These are phyloP conservation scores for Sarcophaga caerulescens DNA, from an alignment of 2,888 invertebrate genomes.

Conservation along the genomic window DNA sequence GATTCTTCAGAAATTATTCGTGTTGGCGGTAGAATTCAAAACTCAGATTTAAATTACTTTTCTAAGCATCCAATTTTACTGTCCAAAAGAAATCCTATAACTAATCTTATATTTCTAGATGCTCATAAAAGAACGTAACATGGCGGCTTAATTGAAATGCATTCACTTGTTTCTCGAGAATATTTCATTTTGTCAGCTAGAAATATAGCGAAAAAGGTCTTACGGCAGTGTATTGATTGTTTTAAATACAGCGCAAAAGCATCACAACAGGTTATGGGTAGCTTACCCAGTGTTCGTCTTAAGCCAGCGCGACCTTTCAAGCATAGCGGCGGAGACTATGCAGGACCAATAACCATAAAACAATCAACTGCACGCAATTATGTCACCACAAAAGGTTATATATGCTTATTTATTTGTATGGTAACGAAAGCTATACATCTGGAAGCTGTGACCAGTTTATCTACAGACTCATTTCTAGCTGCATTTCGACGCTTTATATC, in stretches of 20 bases:
- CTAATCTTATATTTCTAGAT: conserved; percentile 34
- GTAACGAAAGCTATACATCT: too few species aligned
- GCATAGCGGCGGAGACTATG: conserved; percentile 67
- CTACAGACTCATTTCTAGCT: too few species aligned
- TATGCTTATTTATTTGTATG: too few species aligned
- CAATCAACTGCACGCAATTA: conserved; percentile 48
- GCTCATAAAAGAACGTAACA: conserved; percentile 43
- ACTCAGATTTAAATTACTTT: conserved; percentile 3
- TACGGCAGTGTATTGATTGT: too few species aligned
- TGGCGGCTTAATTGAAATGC: conserved; percentile 28
- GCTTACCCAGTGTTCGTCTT: conserved; percentile 28
- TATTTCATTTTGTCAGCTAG: too few species aligned
- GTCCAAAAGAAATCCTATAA: conserved; percentile 50
- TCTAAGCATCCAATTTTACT: conserved; percentile 52
- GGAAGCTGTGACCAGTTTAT: too few species aligned
- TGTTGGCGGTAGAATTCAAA: conserved; percentile 55
- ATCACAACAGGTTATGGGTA: conserved; percentile 25
- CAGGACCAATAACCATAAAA: conserved; percentile 66
- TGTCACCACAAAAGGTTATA: too few species aligned
- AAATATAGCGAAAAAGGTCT: too few species aligned
- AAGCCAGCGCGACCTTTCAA: conserved; percentile 53
- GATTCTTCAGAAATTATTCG: conserved; percentile 30
- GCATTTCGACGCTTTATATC: too few species aligned
- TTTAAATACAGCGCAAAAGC: too few species aligned
- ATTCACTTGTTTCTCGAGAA: too few species aligned